phyloP scores from a whole-genome alignment of 2,888 invertebrate genomes.

The Phytoseiulus persimilis region DNA sequence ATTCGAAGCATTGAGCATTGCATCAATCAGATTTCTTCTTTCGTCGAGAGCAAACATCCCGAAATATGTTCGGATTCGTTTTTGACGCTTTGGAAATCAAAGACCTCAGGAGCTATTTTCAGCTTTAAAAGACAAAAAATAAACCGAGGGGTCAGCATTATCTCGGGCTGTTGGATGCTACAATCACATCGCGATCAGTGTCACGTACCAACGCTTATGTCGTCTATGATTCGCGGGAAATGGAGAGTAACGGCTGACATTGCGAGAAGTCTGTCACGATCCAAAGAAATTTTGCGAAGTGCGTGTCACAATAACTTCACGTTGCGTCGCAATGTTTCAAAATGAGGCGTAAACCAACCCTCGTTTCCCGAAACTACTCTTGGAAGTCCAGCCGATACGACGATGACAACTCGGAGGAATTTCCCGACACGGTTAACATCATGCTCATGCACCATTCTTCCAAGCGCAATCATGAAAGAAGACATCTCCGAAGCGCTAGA shows the following conservation, averaged over 20 bases:
- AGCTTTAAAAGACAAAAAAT: background rate
- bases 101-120: no score
- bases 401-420: no score
- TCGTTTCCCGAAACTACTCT: slow-evolving; percentile 58
- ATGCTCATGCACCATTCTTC: no score
- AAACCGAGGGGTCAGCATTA: background rate
- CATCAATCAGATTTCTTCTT: no score
- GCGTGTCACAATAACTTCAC: no score
- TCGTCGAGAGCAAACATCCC: no score
- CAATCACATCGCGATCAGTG: background rate
- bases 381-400: slow-evolving; percentile 48
- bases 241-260: background rate
- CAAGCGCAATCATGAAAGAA: slow-evolving; percentile 14
- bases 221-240: background rate
- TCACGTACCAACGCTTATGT: background rate
- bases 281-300: background rate
- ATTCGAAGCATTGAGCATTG: no score
- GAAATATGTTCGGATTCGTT: no score
- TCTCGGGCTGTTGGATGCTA: background rate
- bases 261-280: background rate
- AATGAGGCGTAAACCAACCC: slow-evolving; percentile 51
- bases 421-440: no score
- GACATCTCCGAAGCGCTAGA: slow-evolving; percentile 45
- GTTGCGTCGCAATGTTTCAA: background rate
- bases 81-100: no score